A percentile compares a stretch with the other conserved stretches of the same genome.
These are phyloP conservation scores for Rhogogaster chlorosoma DNA, from an alignment of 2,888 invertebrate genomes.

Conservation along the genomic window DNA sequence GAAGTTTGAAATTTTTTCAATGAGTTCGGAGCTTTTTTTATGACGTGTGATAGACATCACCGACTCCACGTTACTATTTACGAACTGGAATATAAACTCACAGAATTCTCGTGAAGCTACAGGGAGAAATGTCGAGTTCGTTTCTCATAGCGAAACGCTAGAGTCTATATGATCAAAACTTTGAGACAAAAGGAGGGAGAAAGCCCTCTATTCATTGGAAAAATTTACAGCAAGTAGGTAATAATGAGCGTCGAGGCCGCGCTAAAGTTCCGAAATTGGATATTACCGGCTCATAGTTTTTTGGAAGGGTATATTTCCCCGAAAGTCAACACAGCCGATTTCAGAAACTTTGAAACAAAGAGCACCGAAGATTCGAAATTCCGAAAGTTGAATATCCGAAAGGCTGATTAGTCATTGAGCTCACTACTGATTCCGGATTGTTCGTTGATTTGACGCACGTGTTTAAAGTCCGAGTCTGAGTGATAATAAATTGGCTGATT, in stretches of 20 bases:
- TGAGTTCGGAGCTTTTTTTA: background rate
- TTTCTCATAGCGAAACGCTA: background rate
- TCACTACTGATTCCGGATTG: conserved; percentile 2
- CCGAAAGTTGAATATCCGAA: too few relatives aligned
- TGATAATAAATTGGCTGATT: background rate
- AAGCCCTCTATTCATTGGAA: background rate
- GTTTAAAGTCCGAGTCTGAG: background rate
- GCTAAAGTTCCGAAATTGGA: too few relatives aligned
- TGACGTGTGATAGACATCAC: background rate
- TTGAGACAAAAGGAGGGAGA: background rate
- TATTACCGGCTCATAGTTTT: too few relatives aligned
- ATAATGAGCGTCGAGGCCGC: too few relatives aligned
- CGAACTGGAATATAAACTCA: background rate
- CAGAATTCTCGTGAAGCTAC: background rate
- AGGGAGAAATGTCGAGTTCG: background rate
- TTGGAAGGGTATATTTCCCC: too few relatives aligned
- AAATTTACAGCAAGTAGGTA: background rate
- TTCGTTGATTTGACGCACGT: background rate
- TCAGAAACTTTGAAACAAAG: too few relatives aligned
- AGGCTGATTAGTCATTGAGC: conserved; percentile 15
- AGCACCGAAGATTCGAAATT: too few relatives aligned
- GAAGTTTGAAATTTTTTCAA: background rate
- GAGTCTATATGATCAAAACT: background rate
- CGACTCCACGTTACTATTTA: background rate
- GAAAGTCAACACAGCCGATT: too few relatives aligned